Percentiles rank a stretch among this genome's conserved stretches.
phyloP scores from a whole-genome alignment of 1,140 invertebrate species.

The Caenorhabditis latens region DNA sequence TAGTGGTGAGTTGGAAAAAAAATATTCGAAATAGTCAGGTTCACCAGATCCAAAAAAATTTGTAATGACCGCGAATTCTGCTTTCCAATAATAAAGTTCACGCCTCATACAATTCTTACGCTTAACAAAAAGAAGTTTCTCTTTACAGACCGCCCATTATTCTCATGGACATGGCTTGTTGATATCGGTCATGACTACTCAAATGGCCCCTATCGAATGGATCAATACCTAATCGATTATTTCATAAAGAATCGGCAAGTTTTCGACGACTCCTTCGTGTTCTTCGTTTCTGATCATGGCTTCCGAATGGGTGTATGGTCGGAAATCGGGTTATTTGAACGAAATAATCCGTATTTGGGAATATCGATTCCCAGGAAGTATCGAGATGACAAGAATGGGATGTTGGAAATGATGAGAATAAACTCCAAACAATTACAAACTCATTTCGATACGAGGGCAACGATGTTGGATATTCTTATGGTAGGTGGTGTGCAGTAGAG shows the following conservation, averaged over 20 bases:
- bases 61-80: too few relatives aligned
- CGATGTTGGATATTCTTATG: conserved; percentile 5
- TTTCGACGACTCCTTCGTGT: background rate
- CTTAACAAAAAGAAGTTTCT: too few relatives aligned
- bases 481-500: background rate
- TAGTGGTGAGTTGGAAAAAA: background rate
- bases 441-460: conserved; percentile 15
- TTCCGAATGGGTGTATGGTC: background rate
- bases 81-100: too few relatives aligned
- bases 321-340: background rate
- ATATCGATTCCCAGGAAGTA: background rate
- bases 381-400: background rate
- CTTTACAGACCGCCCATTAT: background rate
- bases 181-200: background rate
- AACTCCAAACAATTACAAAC: background rate
- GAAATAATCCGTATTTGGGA: background rate
- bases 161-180: background rate
- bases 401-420: background rate
- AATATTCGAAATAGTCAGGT: background rate
- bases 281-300: background rate
- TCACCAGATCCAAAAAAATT: too few relatives aligned
- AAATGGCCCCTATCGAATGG: background rate
- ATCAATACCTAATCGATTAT: background rate
- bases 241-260: background rate
- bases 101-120: too few relatives aligned